phyloP scores from a whole-genome alignment of 2,888 invertebrate genomes.

The Saturnia pavonia region DNA sequence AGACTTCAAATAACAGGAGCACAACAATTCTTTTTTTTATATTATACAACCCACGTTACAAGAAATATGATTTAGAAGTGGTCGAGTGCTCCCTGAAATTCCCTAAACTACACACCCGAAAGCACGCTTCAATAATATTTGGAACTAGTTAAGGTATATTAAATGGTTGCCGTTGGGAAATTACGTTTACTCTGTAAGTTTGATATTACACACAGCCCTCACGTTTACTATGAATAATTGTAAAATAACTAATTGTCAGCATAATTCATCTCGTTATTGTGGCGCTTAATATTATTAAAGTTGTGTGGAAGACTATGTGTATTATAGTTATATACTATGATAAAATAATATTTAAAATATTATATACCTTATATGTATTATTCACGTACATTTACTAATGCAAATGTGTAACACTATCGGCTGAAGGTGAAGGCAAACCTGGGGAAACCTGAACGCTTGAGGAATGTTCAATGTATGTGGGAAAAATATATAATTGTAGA shows the following conservation, averaged over 20 bases:
- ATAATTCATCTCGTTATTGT: not conserved
- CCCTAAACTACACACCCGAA: conserved; percentile 8
- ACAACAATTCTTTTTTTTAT: too few relatives aligned
- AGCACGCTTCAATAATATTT: conserved; percentile 25
- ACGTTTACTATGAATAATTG: conserved; percentile 24
- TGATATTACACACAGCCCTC: conserved; percentile 32
- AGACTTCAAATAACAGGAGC: too few relatives aligned
- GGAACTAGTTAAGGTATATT: conserved; percentile 25
- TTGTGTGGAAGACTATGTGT: conserved; percentile 5
- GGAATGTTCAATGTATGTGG: too few relatives aligned
- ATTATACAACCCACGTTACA: not conserved
- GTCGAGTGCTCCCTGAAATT: not conserved
- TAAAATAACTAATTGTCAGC: conserved; percentile 14
- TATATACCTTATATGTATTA: too few relatives aligned
- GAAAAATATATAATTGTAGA: too few relatives aligned
- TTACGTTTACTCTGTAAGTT: conserved; percentile 39
- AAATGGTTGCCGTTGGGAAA: conserved; percentile 25
- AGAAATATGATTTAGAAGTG: not conserved
- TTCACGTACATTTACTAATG: too few relatives aligned
- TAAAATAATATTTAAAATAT: too few relatives aligned
- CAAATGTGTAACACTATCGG: too few relatives aligned
- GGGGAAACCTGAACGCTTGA: too few relatives aligned
- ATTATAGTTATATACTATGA: too few relatives aligned
- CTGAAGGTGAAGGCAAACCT: too few relatives aligned
- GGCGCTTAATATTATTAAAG: not conserved